Evolutionary conservation across 1,140 invertebrate species (phyloP).

Genomic region (Xylocopa sonorina): DNA sequence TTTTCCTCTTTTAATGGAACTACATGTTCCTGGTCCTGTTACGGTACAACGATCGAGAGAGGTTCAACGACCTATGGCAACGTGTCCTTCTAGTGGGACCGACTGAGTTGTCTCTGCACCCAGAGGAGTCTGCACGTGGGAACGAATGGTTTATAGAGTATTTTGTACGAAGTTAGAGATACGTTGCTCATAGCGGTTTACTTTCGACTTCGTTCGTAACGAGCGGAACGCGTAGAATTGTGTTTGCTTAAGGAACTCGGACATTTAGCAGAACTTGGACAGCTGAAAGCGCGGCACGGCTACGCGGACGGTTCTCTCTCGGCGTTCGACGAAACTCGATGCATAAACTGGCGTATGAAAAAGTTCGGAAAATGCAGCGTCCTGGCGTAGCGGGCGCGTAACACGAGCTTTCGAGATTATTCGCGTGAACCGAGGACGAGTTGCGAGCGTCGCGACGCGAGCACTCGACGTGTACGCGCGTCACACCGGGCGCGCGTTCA

Average conservation of each 20-base stretch:
- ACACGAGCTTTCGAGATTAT: slow-evolving; percentile 45
- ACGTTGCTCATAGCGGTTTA: too few relatives aligned
- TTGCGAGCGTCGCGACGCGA: slow-evolving; percentile 30
- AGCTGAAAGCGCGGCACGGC: too few relatives aligned
- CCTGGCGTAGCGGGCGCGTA: background rate
- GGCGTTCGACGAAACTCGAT: background rate
- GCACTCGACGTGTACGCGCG: background rate
- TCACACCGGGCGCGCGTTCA: slow-evolving; percentile 3
- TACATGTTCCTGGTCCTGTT: too few relatives aligned
- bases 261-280: too few relatives aligned
- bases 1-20: slow-evolving; percentile 12
- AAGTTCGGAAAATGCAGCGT: background rate
- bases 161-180: too few relatives aligned
- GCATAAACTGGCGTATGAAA: background rate
- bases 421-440: slow-evolving; percentile 32
- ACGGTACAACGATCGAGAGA: background rate
- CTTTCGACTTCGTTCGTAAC: too few relatives aligned
- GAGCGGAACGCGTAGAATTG: too few relatives aligned
- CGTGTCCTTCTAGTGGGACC: background rate
- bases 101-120: background rate
- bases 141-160: too few relatives aligned
- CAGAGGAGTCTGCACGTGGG: too few relatives aligned
- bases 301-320: background rate
- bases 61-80: background rate
- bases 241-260: too few relatives aligned